These are phyloP conservation scores for Grallaria varia DNA, from an alignment of 2,113 vertebrate species.

Conservation along the genomic window DNA sequence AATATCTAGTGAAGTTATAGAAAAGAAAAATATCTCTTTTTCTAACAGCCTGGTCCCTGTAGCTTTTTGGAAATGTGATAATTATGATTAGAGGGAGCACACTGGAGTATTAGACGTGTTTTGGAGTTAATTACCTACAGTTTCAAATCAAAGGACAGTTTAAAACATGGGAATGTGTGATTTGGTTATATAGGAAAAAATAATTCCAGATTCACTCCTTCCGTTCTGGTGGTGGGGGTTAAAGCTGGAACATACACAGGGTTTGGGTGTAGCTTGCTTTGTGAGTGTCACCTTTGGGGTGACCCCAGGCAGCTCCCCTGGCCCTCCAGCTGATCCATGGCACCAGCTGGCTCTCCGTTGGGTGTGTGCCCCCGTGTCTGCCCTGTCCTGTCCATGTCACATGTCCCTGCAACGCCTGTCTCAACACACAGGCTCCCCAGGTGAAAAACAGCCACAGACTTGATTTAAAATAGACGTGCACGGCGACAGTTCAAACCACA, in stretches of 20 bases:
- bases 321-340: not conserved
- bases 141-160: constrained; percentile 10
- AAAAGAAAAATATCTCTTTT: not conserved
- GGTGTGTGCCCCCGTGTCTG: not conserved
- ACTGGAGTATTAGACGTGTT: not conserved
- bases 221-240: not conserved
- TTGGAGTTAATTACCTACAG: not conserved
- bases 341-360: not conserved
- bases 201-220: not conserved
- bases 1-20: not conserved
- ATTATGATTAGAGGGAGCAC: not conserved
- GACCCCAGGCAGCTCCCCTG: not conserved
- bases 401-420: not conserved
- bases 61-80: not conserved
- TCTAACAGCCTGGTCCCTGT: not conserved
- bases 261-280: not conserved
- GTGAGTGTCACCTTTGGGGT: not conserved
- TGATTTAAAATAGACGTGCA: not conserved
- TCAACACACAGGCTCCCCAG: not conserved
- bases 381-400: not conserved
- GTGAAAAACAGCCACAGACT: not conserved
- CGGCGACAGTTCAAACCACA: not conserved
- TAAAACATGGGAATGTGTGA: not conserved
- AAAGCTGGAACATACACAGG: not conserved
- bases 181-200: not conserved